Evolutionary conservation across 1,140 invertebrate species (phyloP).

Genomic region (Leptinotarsa undecemlineata): DNA sequence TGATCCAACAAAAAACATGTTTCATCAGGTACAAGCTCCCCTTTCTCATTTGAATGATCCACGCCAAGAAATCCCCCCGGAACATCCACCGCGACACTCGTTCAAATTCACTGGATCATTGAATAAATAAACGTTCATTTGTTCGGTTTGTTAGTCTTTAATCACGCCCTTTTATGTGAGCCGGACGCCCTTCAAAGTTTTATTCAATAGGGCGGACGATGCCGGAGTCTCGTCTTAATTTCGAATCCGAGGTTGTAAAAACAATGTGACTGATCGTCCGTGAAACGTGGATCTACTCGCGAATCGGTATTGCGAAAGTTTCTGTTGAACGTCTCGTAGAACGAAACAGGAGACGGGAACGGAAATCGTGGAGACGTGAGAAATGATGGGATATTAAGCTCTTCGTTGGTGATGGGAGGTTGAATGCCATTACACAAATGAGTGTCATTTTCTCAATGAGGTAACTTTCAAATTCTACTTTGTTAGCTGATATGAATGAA

Average conservation of each 20-base stretch:
- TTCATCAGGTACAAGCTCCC: too few species aligned
- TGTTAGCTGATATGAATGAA: too few species aligned
- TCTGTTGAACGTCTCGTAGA: background rate
- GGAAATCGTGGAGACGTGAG: background rate
- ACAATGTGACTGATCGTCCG: conserved; percentile 16
- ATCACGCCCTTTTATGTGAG: conserved; percentile 13
- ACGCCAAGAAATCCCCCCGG: too few species aligned
- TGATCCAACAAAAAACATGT: too few species aligned
- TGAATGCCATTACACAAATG: too few species aligned
- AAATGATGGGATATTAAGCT: background rate
- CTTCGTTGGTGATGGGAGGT: background rate
- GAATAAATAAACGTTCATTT: conserved; percentile 18
- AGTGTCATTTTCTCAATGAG: too few species aligned
- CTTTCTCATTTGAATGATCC: too few species aligned
- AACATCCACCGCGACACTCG: background rate
- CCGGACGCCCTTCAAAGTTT: conserved; percentile 12
- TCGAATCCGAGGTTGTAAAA: conserved; percentile 4
- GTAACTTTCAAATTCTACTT: too few species aligned
- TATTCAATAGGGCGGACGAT: background rate
- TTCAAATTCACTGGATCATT: conserved; percentile 3
- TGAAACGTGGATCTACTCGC: conserved; percentile 14
- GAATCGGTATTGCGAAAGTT: background rate
- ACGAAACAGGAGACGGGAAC: background rate
- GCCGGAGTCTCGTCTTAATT: background rate
- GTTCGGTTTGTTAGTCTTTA: conserved; percentile 24